Percentiles rank a stretch among this genome's conserved stretches.
Evolutionary conservation across 2,113 vertebrate species (phyloP).

Genomic region (Cyprinodon brontotheroides): DNA sequence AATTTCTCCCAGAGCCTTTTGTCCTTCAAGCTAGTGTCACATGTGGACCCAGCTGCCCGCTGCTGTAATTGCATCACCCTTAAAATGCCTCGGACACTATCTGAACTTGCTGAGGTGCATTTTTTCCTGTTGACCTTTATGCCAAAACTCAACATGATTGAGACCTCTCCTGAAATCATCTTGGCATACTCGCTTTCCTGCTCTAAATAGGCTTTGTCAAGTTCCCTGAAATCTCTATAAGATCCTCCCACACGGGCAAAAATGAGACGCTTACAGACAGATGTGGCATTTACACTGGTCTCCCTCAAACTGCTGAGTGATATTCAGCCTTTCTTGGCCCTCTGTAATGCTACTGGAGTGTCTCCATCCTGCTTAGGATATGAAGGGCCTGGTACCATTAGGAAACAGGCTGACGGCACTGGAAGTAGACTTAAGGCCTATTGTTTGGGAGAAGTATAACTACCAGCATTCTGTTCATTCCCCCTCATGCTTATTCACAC

Average conservation of each 20-base stretch:
- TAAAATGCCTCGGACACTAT: conserved; percentile 42
- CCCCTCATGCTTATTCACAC: conserved; percentile 66
- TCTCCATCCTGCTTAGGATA: conserved; percentile 57
- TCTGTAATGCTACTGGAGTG: conserved; percentile 39
- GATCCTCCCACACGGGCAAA: not conserved
- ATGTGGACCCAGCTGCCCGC: conserved; percentile 28
- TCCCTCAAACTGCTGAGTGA: conserved; percentile 35
- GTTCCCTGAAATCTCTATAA: conserved; percentile 38
- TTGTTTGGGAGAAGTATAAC: conserved; percentile 69
- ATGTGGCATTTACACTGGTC: conserved; percentile 22
- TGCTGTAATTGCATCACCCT: conserved; percentile 40
- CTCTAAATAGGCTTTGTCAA: conserved; percentile 35
- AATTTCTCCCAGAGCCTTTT: conserved; percentile 67
- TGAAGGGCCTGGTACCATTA: conserved; percentile 61
- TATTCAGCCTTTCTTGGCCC: conserved; percentile 52
- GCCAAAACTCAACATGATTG: conserved; percentile 40
- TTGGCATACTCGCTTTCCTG: conserved; percentile 37
- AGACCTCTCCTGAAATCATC: conserved; percentile 40
- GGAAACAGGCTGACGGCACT: conserved; percentile 58
- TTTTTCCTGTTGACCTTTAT: conserved; percentile 71
- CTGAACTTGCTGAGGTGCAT: conserved; percentile 49
- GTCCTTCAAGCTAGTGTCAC: conserved; percentile 63
- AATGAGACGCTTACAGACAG: conserved; percentile 22
- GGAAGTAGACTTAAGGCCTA: conserved; percentile 67
- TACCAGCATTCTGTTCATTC: conserved; percentile 72